These are phyloP conservation scores for Mythimna vitellina DNA, from an alignment of 2,888 invertebrate genomes.

Conservation along the genomic window DNA sequence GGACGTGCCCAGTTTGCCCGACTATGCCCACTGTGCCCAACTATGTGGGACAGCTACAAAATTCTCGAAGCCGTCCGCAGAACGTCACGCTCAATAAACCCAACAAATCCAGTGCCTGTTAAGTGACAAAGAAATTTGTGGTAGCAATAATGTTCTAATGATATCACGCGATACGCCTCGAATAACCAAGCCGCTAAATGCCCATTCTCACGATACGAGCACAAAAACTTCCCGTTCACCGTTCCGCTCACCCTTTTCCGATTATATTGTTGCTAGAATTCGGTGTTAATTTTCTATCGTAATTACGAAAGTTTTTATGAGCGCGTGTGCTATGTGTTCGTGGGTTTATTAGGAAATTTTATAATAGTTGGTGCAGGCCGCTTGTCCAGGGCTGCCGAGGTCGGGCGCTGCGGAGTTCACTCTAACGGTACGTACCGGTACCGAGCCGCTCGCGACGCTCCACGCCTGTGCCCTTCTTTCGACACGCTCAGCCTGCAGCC, in stretches of 20 bases:
- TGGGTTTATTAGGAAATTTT: slow-evolving; percentile 68
- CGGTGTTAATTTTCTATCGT: slow-evolving; percentile 74
- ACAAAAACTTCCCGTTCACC: slow-evolving; percentile 64
- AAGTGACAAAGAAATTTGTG: slow-evolving; percentile 85
- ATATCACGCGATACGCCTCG: slow-evolving; percentile 81
- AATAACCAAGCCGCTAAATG: slow-evolving; percentile 81
- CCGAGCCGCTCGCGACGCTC: slow-evolving; percentile 65
- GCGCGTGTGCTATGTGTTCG: slow-evolving; percentile 69
- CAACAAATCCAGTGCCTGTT: slow-evolving; percentile 76
- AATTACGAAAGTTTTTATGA: slow-evolving; percentile 75
- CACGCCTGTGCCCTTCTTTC: slow-evolving; percentile 67
- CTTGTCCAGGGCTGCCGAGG: slow-evolving; percentile 61
- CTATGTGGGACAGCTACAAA: slow-evolving; percentile 70
- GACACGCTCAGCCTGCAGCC: slow-evolving; percentile 47
- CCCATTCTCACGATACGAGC: slow-evolving; percentile 77
- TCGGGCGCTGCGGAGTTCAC: slow-evolving; percentile 68
- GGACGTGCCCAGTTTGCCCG: slow-evolving; percentile 55
- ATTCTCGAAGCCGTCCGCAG: slow-evolving; percentile 70
- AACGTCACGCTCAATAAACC: slow-evolving; percentile 79
- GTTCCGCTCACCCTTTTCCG: slow-evolving; percentile 70
- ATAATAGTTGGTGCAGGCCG: slow-evolving; percentile 64
- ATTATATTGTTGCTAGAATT: slow-evolving; percentile 72
- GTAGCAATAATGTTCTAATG: slow-evolving; percentile 82
- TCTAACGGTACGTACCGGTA: slow-evolving; percentile 82
- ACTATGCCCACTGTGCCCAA: slow-evolving; percentile 58